Base-by-base conservation (phyloP, 2,113 vertebrate species). In the Stegostoma tigrinum region DNA sequence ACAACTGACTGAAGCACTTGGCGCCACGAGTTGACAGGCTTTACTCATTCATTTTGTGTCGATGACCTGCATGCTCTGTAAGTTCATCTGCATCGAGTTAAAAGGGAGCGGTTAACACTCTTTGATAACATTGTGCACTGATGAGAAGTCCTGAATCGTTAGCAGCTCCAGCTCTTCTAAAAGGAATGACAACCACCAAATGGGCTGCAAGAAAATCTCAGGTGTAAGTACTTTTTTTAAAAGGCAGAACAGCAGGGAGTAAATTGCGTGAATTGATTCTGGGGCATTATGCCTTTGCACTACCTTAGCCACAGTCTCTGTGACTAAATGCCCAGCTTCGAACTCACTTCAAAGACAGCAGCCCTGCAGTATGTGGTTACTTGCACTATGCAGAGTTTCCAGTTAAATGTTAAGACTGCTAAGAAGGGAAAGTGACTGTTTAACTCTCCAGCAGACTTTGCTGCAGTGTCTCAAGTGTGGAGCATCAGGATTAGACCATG, bases 401-500 rank as follows among this genome's bases (percentile, higher is more conserved):
- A 17, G 95, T 86, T 83, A 15, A 66, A 66, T 85, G 55, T 34
- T 64, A 67, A 64, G 52, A 42, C 78, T 61, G 95, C 52, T 66
- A n/a, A 64, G 45, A 95, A 66, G 42, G 61, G 70, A 21, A 68
- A 68, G 75, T 66, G 95, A 34, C 78, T 89, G 42, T 48, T 83
- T 66, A 95, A 83, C 52, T 83, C 61, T 23, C 34, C 24, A 27
- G 78, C 78, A 95, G 86, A 83, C 78, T 86, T 95, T 38, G 30
- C 48, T 61, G 55, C 78, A 68, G 64, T 45, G 61, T 66, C n/a
- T 89, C 66, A 42, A 61, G 48, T 42, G 78, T 67, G 61, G 78
- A 27, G 34, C 23, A 42, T 30, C 0, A 8, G 64, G 67, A 42
- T 67, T 30, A 72, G 27, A 95, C 96, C 0, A 98, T 98, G 98